These are phyloP conservation scores for Lathronympha strigana DNA, from an alignment of 2,888 invertebrate genomes.

Conservation along the genomic window DNA sequence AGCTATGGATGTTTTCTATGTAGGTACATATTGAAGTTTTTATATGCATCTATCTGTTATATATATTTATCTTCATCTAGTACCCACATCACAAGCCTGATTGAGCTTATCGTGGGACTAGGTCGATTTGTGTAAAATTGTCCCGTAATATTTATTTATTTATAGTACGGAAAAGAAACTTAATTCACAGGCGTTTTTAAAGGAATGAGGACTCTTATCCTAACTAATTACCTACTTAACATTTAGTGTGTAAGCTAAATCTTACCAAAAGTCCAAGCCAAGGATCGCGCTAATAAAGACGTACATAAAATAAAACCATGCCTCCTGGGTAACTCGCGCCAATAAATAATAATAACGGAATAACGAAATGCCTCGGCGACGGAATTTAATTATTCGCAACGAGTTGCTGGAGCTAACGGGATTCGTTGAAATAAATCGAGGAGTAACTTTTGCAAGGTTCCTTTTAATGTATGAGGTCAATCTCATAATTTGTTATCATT, in stretches of 20 bases:
- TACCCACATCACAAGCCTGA: too few species aligned
- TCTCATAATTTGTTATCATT: too few species aligned
- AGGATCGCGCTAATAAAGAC: conserved; percentile 49
- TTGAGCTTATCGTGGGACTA: too few species aligned
- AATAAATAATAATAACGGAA: conserved; percentile 60
- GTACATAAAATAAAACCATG: conserved; percentile 55
- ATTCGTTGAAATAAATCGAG: conserved; percentile 55
- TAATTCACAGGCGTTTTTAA: too few species aligned
- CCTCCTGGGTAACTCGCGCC: conserved; percentile 52
- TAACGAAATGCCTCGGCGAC: conserved; percentile 59
- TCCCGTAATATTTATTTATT: too few species aligned
- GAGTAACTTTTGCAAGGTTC: neutral
- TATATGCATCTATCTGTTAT: too few species aligned
- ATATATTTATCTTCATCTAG: too few species aligned
- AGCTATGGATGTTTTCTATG: too few species aligned
- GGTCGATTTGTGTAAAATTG: too few species aligned
- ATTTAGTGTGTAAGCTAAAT: neutral
- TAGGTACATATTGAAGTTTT: too few species aligned
- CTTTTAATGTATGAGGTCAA: conserved; percentile 46
- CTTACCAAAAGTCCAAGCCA: conserved; percentile 13
- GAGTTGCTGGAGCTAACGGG: conserved; percentile 52
- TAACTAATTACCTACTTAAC: neutral
- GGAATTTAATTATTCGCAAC: conserved; percentile 70
- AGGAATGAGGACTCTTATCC: too few species aligned
- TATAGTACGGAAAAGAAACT: too few species aligned